Evolutionary conservation across 2,888 invertebrate genomes (phyloP).

Genomic region (Ariolimax columbianus): DNA sequence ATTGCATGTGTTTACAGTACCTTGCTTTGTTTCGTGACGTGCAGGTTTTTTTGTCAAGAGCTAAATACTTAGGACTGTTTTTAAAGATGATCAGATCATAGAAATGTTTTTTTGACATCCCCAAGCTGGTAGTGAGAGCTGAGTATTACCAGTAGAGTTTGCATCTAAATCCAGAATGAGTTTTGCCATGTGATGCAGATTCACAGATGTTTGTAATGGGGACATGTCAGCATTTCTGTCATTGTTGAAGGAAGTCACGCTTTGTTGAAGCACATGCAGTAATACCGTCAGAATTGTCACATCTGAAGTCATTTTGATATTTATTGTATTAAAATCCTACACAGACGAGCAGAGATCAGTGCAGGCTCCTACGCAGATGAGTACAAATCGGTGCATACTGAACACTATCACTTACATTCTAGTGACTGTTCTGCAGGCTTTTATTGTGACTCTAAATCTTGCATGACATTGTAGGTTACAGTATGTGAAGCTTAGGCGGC

Average conservation of each 20-base stretch:
- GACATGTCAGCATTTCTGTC: too few species aligned
- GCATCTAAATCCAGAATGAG: too few species aligned
- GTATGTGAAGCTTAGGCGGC: background rate
- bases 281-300: too few species aligned
- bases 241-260: too few species aligned
- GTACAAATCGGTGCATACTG: background rate
- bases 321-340: too few species aligned
- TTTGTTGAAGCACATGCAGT: too few species aligned
- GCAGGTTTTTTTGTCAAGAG: background rate
- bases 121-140: background rate
- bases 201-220: too few species aligned
- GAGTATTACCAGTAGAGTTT: too few species aligned
- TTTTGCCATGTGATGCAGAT: too few species aligned
- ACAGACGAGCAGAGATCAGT: background rate
- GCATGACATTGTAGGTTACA: too few species aligned
- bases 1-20: slow-evolving; percentile 14
- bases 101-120: background rate
- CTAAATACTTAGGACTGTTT: background rate
- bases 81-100: background rate
- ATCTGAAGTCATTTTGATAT: too few species aligned
- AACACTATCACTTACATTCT: background rate
- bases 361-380: background rate
- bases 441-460: background rate
- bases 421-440: background rate
- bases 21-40: background rate